Conservation (phyloP, 2,797 vertebrate genomes). For the Manis javanica region DNA sequence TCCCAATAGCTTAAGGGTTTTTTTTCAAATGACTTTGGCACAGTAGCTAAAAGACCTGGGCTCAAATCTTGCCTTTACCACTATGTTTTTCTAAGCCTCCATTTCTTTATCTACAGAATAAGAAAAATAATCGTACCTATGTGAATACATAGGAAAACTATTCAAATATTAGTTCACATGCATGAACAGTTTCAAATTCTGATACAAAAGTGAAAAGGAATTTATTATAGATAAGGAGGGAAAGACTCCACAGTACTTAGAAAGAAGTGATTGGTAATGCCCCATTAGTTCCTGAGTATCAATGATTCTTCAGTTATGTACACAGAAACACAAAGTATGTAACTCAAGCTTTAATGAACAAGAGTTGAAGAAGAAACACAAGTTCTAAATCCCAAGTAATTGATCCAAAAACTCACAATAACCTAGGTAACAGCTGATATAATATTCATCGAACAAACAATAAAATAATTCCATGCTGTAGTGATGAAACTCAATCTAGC, state of each 20-base stretch:
- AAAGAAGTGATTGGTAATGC: not conserved
- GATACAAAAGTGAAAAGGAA: conserved; percentile 38
- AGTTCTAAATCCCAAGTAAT: not conserved
- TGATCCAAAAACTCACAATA: conserved; percentile 10
- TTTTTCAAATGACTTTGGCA: not conserved
- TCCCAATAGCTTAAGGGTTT: not conserved
- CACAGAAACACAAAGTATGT: conserved; percentile 3
- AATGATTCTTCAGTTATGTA: not conserved
- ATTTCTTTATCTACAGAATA: not conserved
- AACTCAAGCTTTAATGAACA: not conserved
- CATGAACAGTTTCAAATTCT: conserved; percentile 46
- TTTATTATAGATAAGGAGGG: not conserved
- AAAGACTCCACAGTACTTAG: not conserved
- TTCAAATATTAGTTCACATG: not conserved
- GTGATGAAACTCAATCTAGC: not conserved
- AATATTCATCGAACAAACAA: not conserved
- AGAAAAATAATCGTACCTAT: conserved; percentile 8
- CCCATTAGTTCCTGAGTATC: not conserved
- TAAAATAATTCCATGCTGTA: not conserved
- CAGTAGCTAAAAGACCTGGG: conserved; percentile 30
- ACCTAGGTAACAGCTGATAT: not conserved
- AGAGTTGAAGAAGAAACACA: conserved; percentile 27
- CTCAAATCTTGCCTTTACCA: not conserved
- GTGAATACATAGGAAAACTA: not conserved
- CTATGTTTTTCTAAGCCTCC: not conserved